A percentile compares a stretch with the other conserved stretches of the same genome.
Conservation (phyloP, 1,140 invertebrate species). For the Akabosia matsudoensis region DNA sequence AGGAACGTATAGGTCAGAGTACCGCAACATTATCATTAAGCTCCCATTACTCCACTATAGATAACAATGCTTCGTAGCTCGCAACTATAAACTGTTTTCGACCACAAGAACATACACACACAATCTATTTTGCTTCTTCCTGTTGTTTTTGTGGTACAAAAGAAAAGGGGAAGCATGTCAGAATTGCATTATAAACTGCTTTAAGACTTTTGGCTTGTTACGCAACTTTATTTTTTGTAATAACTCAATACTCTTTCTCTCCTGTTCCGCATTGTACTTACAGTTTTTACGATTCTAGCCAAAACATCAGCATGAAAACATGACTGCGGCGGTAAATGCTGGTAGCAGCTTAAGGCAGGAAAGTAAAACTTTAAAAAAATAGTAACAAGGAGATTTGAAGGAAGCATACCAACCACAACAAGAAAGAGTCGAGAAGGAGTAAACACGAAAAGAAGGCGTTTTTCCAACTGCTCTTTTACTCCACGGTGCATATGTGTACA, state of each 20-base stretch:
- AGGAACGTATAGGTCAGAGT: too few relatives aligned
- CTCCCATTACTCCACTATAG: too few relatives aligned
- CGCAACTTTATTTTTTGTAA: neutral
- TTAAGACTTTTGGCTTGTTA: constrained; percentile 3
- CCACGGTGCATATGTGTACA: neutral
- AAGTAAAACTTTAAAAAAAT: constrained; percentile 6
- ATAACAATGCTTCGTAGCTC: too few relatives aligned
- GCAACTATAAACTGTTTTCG: too few relatives aligned
- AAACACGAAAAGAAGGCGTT: constrained; percentile 9
- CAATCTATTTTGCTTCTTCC: neutral
- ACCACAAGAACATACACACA: neutral
- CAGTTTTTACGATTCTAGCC: neutral
- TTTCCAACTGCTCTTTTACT: neutral
- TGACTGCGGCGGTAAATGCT: neutral
- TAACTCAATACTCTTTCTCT: constrained; percentile 4
- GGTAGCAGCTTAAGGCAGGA: neutral
- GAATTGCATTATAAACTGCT: constrained; percentile 13
- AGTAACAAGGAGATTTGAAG: neutral
- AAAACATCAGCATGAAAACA: neutral
- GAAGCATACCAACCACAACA: constrained; percentile 1
- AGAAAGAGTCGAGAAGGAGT: neutral
- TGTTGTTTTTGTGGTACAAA: neutral
- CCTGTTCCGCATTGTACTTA: neutral
- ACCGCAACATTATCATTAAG: too few relatives aligned
- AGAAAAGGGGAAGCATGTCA: constrained; percentile 9